Evolutionary conservation across 2,888 invertebrate species (phyloP).

Genomic region (Ormyrus rosae): DNA sequence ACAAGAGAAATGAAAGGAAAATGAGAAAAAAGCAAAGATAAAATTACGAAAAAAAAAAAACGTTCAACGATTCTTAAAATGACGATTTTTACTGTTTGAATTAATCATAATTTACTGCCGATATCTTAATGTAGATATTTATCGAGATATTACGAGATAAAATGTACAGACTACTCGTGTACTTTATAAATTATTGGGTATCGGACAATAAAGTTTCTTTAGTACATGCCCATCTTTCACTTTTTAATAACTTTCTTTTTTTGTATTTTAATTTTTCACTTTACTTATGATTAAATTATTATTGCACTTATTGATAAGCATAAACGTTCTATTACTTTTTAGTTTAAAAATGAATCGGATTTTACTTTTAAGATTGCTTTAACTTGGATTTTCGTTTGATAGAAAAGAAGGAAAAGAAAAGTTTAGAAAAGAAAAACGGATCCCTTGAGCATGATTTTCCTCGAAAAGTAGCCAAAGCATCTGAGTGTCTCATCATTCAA

Average conservation of each 20-base stretch:
- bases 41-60: constrained; percentile 10
- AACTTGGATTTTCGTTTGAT: neutral
- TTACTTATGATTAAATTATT: neutral
- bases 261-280: constrained; percentile 17
- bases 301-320: neutral
- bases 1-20: constrained; percentile 30
- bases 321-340: neutral
- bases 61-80: constrained; percentile 37
- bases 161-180: constrained; percentile 53
- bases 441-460: constrained; percentile 35
- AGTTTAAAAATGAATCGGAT: neutral
- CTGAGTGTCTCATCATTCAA: constrained; percentile 40
- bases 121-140: constrained; percentile 52
- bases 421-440: constrained; percentile 7
- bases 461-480: constrained; percentile 37
- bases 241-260: constrained; percentile 15
- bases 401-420: neutral
- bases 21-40: constrained; percentile 10
- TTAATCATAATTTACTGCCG: constrained; percentile 46
- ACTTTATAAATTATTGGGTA: constrained; percentile 54
- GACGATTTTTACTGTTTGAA: constrained; percentile 51
- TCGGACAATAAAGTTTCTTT: constrained; percentile 56
- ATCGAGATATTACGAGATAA: constrained; percentile 46
- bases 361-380: constrained; percentile 21
- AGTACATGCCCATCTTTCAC: constrained; percentile 45